phyloP scores from a whole-genome alignment of 2,888 invertebrate species.

The Lasius fuliginosus region DNA sequence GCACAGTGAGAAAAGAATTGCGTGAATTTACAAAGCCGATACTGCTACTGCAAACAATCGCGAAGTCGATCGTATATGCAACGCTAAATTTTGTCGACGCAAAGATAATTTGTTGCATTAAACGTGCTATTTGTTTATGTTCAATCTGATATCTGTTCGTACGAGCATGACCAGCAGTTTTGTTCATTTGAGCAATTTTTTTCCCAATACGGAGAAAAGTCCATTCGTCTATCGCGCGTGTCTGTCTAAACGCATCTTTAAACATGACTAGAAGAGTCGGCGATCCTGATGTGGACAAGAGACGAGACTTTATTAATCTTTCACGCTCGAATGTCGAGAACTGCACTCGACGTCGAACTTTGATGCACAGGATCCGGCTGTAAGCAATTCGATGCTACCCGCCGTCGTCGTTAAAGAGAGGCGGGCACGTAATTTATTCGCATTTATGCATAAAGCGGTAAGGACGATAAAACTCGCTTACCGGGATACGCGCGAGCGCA shows the following conservation, averaged over 20 bases:
- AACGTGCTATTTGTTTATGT: not conserved
- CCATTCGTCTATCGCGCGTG: not conserved
- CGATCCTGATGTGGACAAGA: not conserved
- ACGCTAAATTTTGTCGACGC: not conserved
- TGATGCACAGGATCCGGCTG: slow-evolving; percentile 30
- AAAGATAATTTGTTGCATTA: not conserved
- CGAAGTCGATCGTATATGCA: not conserved
- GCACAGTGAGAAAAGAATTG: not conserved
- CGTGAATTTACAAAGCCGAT: not conserved
- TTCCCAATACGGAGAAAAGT: not conserved
- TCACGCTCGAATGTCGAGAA: slow-evolving; percentile 31
- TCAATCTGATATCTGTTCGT: not conserved
- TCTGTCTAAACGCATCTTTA: not conserved
- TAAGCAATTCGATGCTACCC: slow-evolving; percentile 39
- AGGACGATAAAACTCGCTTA: slow-evolving; percentile 5
- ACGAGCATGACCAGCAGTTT: not conserved
- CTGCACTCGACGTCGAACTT: slow-evolving; percentile 31
- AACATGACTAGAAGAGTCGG: not conserved
- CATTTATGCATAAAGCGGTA: slow-evolving; percentile 43
- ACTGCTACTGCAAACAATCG: not conserved
- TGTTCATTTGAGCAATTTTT: not conserved
- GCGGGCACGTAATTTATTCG: slow-evolving; percentile 42
- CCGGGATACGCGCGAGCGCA: not conserved
- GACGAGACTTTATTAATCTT: slow-evolving; percentile 42
- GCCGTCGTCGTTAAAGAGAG: slow-evolving; percentile 1